Evolutionary conservation across 2,888 invertebrate species (phyloP).

Genomic region (Willowsia nigromaculata): DNA sequence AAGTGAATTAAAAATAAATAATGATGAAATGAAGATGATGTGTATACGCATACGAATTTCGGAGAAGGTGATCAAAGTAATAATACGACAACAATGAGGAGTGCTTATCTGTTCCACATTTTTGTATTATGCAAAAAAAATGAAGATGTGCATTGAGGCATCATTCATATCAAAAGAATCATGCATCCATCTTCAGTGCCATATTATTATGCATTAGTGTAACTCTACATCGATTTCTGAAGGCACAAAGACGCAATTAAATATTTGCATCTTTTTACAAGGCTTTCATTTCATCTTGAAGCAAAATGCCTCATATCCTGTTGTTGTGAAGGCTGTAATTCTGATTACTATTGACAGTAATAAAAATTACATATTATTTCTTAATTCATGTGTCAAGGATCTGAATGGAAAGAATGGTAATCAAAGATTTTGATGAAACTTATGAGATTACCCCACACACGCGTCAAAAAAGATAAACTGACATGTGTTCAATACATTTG

Average conservation of each 20-base stretch:
- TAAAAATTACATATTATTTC: neutral
- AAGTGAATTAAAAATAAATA: too few species aligned
- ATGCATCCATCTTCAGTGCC: neutral
- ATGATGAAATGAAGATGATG: too few species aligned
- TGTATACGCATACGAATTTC: neutral
- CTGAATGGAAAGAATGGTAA: neutral
- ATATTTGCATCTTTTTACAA: neutral
- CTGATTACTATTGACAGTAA: neutral
- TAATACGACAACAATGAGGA: neutral
- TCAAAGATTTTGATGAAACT: neutral
- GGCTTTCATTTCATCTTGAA: neutral
- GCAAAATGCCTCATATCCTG: neutral
- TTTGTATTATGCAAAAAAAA: too few species aligned
- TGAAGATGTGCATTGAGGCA: too few species aligned
- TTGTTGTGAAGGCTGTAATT: neutral
- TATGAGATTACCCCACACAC: neutral
- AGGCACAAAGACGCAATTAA: neutral
- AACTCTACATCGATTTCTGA: too few species aligned
- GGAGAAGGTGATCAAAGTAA: neutral
- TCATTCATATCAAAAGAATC: too few species aligned
- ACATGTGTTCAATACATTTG: too few species aligned
- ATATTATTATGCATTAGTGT: too few species aligned
- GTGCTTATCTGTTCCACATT: too few species aligned
- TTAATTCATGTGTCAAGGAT: neutral
- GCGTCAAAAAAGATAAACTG: neutral